A percentile compares a stretch with the other conserved stretches of the same genome.
Evolutionary conservation across 2,888 invertebrate species (phyloP).

Genomic region (Ormyrus thymus): DNA sequence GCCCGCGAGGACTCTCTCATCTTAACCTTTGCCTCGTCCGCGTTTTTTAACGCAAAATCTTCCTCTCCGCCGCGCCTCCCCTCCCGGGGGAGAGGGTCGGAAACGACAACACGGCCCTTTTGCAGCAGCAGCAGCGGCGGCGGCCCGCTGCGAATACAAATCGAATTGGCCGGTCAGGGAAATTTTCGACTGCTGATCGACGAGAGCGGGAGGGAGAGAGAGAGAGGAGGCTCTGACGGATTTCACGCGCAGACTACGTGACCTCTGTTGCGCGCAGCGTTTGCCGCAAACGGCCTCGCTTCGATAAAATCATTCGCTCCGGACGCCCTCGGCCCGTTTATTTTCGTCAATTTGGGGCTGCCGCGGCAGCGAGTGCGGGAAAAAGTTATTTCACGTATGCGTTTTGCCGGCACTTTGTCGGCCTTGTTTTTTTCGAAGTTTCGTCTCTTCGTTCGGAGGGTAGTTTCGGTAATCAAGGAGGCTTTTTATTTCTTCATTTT

Average conservation of each 20-base stretch:
- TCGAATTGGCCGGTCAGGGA: conserved; percentile 64
- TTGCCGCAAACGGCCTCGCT: not conserved
- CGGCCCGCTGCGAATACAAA: conserved; percentile 61
- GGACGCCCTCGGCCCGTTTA: conserved; percentile 11
- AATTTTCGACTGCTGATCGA: conserved; percentile 59
- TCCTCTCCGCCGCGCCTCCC: conserved; percentile 45
- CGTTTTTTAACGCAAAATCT: conserved; percentile 71
- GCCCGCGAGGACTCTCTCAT: conserved; percentile 63
- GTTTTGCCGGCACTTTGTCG: not conserved
- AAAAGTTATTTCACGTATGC: not conserved
- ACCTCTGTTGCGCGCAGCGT: conserved; percentile 4
- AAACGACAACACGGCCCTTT: conserved; percentile 38
- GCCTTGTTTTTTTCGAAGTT: too few relatives aligned
- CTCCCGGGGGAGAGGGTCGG: not conserved
- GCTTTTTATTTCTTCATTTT: too few relatives aligned
- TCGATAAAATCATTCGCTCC: not conserved
- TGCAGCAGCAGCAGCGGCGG: not conserved
- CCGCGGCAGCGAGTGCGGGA: not conserved
- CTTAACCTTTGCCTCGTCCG: conserved; percentile 72
- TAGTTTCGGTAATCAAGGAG: too few relatives aligned
- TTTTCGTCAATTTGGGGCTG: conserved; percentile 31
- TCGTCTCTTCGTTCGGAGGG: too few relatives aligned
- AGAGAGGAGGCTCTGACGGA: conserved; percentile 37
- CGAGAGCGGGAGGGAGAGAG: not conserved
- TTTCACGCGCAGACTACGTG: conserved; percentile 44